These are phyloP conservation scores for Sigmodon hispidus DNA, from an alignment of 2,113 vertebrate species.

Conservation along the genomic window DNA sequence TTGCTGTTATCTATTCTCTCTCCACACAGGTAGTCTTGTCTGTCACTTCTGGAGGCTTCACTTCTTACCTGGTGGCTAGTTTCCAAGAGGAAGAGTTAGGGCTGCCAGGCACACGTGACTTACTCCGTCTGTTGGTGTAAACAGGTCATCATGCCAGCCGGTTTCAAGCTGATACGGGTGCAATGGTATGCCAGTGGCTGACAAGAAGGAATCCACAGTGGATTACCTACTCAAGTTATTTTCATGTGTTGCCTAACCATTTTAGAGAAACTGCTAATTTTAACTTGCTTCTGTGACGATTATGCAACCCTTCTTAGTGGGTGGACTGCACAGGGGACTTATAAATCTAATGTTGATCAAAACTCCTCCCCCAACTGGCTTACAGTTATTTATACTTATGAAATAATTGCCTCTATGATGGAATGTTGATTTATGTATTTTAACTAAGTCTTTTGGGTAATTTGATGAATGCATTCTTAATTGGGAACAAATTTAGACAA, in stretches of 20 bases:
- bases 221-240: not conserved
- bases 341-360: slow-evolving; percentile 10
- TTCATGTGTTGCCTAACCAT: not conserved
- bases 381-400: not conserved
- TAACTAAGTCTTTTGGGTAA: slow-evolving; percentile 31
- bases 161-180: not conserved
- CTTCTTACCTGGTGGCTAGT: not conserved
- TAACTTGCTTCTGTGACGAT: not conserved
- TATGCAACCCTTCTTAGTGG: not conserved
- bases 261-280: slow-evolving; percentile 26
- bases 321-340: not conserved
- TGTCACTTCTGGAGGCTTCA: not conserved
- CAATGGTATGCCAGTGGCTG: not conserved
- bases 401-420: slow-evolving; percentile 4
- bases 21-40: not conserved
- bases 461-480: slow-evolving; percentile 40
- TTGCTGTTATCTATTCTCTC: not conserved
- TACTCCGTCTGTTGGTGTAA: slow-evolving; percentile 18
- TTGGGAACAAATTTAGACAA: slow-evolving; percentile 14
- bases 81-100: slow-evolving; percentile 21
- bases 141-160: not conserved
- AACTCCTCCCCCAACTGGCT: not conserved
- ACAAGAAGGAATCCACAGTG: not conserved
- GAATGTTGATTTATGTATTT: slow-evolving; percentile 27
- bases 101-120: not conserved